Conservation (phyloP, 2,113 vertebrate genomes). For the Varanus salvator region DNA sequence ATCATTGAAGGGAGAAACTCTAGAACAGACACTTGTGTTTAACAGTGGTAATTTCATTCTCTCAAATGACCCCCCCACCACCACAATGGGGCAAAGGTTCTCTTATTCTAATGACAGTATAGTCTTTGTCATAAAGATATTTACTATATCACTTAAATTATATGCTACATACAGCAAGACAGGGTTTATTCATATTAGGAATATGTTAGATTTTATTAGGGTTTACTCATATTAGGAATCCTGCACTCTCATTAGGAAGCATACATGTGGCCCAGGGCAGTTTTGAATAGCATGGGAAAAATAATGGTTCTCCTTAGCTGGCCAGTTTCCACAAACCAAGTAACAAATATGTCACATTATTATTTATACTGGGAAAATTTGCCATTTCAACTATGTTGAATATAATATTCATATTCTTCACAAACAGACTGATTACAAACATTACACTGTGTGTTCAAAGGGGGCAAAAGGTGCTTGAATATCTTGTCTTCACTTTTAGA, state of each 20-base stretch:
- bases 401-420: not conserved
- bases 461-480: not conserved
- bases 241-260: not conserved
- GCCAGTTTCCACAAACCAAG: not conserved
- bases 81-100: not conserved
- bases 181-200: not conserved
- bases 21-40: too few species aligned
- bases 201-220: too few species aligned
- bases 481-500: not conserved
- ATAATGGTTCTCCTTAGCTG: slow-evolving; percentile 35
- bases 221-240: not conserved
- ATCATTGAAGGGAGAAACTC: too few species aligned
- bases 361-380: not conserved
- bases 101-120: slow-evolving; percentile 12
- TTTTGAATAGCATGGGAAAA: slow-evolving; percentile 17
- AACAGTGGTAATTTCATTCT: not conserved
- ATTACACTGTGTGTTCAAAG: not conserved
- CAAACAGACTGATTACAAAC: not conserved
- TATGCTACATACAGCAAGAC: slow-evolving; percentile 28
- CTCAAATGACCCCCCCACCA: not conserved
- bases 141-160: slow-evolving; percentile 13
- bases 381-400: not conserved
- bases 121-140: slow-evolving; percentile 8
- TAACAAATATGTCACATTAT: not conserved
- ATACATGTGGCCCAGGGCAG: not conserved